Base-by-base conservation (phyloP, 2,888 invertebrate genomes). In the Caenorhabditis japonica region DNA sequence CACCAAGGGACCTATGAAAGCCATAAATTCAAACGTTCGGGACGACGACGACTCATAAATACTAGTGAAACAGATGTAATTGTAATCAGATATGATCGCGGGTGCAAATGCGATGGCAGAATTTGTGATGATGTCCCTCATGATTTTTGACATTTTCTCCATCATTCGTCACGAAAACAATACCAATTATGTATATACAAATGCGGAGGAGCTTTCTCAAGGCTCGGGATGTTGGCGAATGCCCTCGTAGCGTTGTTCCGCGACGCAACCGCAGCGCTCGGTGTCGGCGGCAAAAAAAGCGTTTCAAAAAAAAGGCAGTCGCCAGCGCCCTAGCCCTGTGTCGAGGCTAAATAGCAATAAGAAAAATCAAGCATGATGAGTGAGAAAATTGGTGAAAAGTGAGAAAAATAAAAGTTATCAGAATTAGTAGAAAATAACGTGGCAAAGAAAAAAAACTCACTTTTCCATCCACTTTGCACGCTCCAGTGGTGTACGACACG, bases 401-500 rank as follows among this genome's bases (percentile, higher is more conserved):
- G 23, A 55, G 15, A 30, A 43, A 23, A 43, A 21, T 23, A 21
- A 27, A 21, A 60, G 36, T 8, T 7, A 13, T 13, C 17, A 12
- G 23, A 38, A 33, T 13, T 13, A 7, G 38, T n/a, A 19, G 3
- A 38, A 10, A 27, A 53, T 25, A 30, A 36, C 25, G 19, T 17
- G 5, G 33, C 13, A 33, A 15, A 43, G 13, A 4, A 49, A 4
- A 27, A 25, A 27, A 62, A 80, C 84, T 80, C 59, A 85, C 85
- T 82, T 85, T 59, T 85, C 84, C 61, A 87, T 82, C 87, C 87
- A 87, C 52, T 85, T 79, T 15, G 85, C 82, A 30, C 85, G 66
- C 62, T 87, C 87, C 55, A 83, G 76, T 5, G 83, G 80, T n/a
- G 85, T 83, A 13, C 84, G 68, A 46, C 87, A 87, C 0, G 84